Conservation (phyloP, 1,140 invertebrate genomes). For the Drosophila sp. region DNA sequence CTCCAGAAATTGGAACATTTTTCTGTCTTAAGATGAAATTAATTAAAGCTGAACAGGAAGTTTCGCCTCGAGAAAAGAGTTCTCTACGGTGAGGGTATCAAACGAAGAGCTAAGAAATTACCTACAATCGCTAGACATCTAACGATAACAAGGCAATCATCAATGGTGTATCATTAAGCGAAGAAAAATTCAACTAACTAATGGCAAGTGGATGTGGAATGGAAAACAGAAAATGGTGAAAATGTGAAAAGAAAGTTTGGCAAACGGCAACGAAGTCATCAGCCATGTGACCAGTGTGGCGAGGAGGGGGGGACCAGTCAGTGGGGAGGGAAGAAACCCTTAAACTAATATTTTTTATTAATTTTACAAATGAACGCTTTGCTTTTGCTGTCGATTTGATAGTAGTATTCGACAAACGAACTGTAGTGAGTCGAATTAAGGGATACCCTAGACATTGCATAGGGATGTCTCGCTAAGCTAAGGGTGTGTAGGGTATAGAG, state of each 20-base stretch:
- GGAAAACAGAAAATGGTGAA: background rate
- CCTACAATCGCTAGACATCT: too few relatives aligned
- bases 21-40: too few relatives aligned
- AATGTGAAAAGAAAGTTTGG: background rate
- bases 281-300: background rate
- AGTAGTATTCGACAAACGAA: background rate
- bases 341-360: conserved; percentile 59
- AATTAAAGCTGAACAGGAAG: too few relatives aligned
- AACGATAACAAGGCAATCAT: background rate
- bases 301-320: background rate
- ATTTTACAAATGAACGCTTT: conserved; percentile 60
- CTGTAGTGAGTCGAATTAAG: background rate
- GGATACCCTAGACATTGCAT: too few relatives aligned
- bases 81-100: too few relatives aligned
- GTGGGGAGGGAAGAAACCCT: background rate
- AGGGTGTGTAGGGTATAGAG: conserved; percentile 5
- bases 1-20: too few relatives aligned
- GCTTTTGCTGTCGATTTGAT: conserved; percentile 39
- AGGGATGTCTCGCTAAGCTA: too few relatives aligned
- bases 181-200: background rate
- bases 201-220: background rate
- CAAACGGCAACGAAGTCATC: background rate
- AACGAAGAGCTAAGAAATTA: too few relatives aligned
- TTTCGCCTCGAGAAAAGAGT: too few relatives aligned
- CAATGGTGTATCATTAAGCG: background rate